phyloP scores from a whole-genome alignment of 2,888 invertebrate genomes.

The Parnassius mnemosyne region DNA sequence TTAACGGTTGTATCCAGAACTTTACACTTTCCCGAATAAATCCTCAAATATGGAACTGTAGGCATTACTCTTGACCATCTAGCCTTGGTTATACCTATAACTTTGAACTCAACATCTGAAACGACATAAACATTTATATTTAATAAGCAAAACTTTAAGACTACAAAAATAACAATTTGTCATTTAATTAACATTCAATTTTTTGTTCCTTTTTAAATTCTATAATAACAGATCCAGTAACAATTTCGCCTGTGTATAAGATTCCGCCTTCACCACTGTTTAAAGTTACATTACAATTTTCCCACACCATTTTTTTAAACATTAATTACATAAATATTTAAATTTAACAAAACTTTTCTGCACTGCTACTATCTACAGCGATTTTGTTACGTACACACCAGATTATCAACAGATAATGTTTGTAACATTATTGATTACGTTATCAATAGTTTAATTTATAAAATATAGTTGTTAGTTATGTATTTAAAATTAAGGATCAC shows the following conservation, averaged over 20 bases:
- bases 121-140: background rate
- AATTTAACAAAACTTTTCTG: background rate
- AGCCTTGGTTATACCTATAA: conserved; percentile 58
- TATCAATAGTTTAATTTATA: background rate
- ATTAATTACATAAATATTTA: conserved; percentile 20
- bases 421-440: background rate
- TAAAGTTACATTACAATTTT: conserved; percentile 51
- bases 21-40: conserved; percentile 59
- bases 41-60: conserved; percentile 61
- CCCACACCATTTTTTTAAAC: conserved; percentile 50
- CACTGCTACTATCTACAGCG: conserved; percentile 27
- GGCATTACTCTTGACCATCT: conserved; percentile 63
- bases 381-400: conserved; percentile 8
- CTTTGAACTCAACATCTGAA: conserved; percentile 59
- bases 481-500: background rate
- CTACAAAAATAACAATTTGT: conserved; percentile 18
- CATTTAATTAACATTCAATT: conserved; percentile 49
- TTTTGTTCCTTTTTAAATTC: conserved; percentile 54
- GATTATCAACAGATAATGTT: conserved; percentile 15
- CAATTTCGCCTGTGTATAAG: conserved; percentile 64
- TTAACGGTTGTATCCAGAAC: conserved; percentile 50
- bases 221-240: conserved; percentile 62
- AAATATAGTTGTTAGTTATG: background rate
- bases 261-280: conserved; percentile 56
- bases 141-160: too few relatives aligned